Evolutionary conservation across 2,797 vertebrate species (phyloP).

Genomic region (Fistularia commersonii): DNA sequence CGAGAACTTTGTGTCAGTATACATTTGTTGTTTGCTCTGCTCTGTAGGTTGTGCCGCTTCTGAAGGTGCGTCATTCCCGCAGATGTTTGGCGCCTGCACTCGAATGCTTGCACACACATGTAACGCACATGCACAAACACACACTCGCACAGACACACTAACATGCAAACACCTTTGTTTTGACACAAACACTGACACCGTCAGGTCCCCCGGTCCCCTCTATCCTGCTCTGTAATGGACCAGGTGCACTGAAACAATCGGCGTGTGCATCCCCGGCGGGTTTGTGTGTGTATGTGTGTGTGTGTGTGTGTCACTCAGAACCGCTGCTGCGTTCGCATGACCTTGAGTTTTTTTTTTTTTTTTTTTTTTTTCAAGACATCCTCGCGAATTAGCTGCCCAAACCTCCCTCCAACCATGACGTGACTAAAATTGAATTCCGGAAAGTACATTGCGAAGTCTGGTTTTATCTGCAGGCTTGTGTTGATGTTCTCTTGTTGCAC

Average conservation of each 20-base stretch:
- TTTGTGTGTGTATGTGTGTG: conserved; percentile 44
- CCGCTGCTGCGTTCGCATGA: conserved; percentile 22
- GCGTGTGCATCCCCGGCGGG: conserved; percentile 37
- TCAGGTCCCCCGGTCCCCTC: conserved; percentile 59
- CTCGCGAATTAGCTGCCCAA: conserved; percentile 6
- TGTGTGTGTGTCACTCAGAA: conserved; percentile 45
- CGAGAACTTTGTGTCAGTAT: too few relatives aligned
- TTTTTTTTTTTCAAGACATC: conserved; percentile 4
- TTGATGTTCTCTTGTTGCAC: conserved; percentile 40
- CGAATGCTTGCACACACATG: too few relatives aligned
- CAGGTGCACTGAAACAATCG: conserved; percentile 66
- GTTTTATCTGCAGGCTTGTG: conserved; percentile 21
- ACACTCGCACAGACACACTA: background rate
- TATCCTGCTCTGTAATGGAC: conserved; percentile 62
- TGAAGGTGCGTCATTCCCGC: conserved; percentile 49
- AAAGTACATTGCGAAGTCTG: conserved; percentile 16
- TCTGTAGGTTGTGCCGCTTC: background rate
- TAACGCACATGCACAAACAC: conserved; percentile 10
- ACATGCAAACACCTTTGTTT: conserved; percentile 10
- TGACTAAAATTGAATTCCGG: too few relatives aligned
- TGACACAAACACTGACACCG: conserved; percentile 45
- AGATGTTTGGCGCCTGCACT: conserved; percentile 68
- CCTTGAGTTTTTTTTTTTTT: conserved; percentile 44
- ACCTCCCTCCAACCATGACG: conserved; percentile 49
- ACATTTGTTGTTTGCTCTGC: too few relatives aligned